A percentile compares a stretch with the other conserved stretches of the same genome.
phyloP scores from a whole-genome alignment of 2,113 vertebrate genomes.

The Oostethus manadensis region DNA sequence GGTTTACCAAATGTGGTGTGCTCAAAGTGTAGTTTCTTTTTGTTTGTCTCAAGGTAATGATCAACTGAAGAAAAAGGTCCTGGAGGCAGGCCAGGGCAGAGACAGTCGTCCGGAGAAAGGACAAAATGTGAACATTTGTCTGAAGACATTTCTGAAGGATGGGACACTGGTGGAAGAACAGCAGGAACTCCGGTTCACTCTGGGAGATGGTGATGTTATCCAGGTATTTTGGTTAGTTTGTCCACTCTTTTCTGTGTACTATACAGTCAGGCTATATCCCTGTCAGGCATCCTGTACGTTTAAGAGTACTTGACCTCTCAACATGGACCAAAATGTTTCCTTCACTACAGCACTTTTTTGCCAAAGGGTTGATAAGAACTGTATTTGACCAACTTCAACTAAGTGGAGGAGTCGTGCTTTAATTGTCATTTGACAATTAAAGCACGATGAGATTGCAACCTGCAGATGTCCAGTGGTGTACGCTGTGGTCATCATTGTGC shows the following conservation, averaged over 20 bases:
- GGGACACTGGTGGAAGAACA: conserved; percentile 76
- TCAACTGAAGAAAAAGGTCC: conserved; percentile 84
- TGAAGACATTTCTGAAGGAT: conserved; percentile 76
- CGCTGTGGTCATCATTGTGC: background rate
- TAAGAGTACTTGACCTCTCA: too few species aligned
- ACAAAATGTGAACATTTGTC: conserved; percentile 80
- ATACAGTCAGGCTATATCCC: background rate
- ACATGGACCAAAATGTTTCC: background rate
- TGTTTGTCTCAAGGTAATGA: conserved; percentile 73
- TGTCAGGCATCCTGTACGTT: too few species aligned
- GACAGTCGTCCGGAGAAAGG: conserved; percentile 80
- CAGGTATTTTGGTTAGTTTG: conserved; percentile 71
- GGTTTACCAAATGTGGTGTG: too few species aligned
- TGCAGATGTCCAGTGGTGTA: background rate
- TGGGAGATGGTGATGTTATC: conserved; percentile 90
- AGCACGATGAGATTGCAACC: too few species aligned
- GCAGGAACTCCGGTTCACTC: conserved; percentile 75
- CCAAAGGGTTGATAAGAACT: background rate
- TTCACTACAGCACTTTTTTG: background rate
- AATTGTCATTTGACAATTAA: too few species aligned
- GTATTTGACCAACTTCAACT: background rate
- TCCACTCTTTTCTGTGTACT: background rate
- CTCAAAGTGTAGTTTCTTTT: too few species aligned
- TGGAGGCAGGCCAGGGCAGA: conserved; percentile 71
- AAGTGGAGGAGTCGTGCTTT: background rate